Percentiles rank a stretch among this genome's conserved stretches.
phyloP scores from a whole-genome alignment of 2,113 vertebrate genomes.

The Muntiacus muntjak region DNA sequence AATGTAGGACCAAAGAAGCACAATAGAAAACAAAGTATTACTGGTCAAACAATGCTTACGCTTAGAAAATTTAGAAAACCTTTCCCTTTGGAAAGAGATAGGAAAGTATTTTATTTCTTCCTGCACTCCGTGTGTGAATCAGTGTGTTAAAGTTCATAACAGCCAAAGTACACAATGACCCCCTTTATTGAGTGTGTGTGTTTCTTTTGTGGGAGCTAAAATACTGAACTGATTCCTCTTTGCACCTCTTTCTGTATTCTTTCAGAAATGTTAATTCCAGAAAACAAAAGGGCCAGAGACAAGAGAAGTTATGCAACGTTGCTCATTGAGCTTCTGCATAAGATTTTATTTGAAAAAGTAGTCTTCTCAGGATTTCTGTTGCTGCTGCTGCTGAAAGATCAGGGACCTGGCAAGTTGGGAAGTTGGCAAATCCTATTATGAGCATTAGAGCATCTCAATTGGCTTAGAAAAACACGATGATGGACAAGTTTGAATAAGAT shows the following conservation, averaged over 20 bases:
- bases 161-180: background rate
- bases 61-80: background rate
- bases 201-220: background rate
- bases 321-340: background rate
- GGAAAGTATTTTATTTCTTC: background rate
- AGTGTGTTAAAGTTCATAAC: background rate
- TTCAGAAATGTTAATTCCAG: constrained; percentile 10
- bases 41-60: background rate
- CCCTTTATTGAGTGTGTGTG: background rate
- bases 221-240: background rate
- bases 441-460: background rate
- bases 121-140: background rate
- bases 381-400: background rate
- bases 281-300: background rate
- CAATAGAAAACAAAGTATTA: background rate
- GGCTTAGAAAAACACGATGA: background rate
- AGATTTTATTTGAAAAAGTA: background rate
- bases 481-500: background rate
- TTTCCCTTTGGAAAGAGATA: background rate
- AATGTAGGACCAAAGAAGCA: background rate
- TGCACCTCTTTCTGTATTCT: background rate
- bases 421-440: background rate
- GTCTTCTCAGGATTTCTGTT: background rate
- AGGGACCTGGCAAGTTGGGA: background rate
- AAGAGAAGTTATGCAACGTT: background rate